Percentiles rank a stretch among this genome's conserved stretches.
Evolutionary conservation across 2,113 vertebrate genomes (phyloP).

Genomic region (Corythaixoides concolor): DNA sequence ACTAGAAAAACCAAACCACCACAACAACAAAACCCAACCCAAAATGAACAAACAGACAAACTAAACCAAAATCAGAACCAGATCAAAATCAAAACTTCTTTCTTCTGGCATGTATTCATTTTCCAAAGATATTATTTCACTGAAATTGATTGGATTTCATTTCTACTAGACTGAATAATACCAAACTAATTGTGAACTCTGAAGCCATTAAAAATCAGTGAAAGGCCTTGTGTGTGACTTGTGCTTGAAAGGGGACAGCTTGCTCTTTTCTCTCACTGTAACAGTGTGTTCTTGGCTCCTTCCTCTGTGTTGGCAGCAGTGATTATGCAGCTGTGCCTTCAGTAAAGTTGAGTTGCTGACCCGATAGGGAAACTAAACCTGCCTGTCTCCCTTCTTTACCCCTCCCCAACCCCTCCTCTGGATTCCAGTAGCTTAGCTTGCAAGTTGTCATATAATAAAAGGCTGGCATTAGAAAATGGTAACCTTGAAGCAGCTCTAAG

Average conservation of each 20-base stretch:
- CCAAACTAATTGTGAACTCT: not conserved
- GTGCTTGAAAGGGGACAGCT: not conserved
- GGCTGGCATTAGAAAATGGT: not conserved
- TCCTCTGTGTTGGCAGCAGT: not conserved
- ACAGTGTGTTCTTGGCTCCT: not conserved
- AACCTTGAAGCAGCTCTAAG: not conserved
- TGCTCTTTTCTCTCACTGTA: not conserved
- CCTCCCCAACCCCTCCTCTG: accelerated
- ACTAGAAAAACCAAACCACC: not conserved
- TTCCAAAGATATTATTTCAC: not conserved
- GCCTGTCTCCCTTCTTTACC: not conserved
- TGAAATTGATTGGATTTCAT: not conserved
- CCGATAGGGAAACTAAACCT: not conserved
- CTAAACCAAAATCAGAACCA: not conserved
- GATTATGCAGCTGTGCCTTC: not conserved
- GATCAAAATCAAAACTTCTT: not conserved
- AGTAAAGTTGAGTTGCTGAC: not conserved
- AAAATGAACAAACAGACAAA: not conserved
- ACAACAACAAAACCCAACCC: not conserved
- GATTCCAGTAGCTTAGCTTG: not conserved
- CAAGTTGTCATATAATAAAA: not conserved
- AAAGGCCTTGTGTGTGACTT: not conserved
- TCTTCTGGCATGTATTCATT: not conserved
- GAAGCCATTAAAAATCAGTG: not conserved
- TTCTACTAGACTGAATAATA: not conserved